These are phyloP conservation scores for Axinella damicornis DNA, from an alignment of 37 sponge, comb jelly and placozoan species.

Conservation along the genomic window DNA sequence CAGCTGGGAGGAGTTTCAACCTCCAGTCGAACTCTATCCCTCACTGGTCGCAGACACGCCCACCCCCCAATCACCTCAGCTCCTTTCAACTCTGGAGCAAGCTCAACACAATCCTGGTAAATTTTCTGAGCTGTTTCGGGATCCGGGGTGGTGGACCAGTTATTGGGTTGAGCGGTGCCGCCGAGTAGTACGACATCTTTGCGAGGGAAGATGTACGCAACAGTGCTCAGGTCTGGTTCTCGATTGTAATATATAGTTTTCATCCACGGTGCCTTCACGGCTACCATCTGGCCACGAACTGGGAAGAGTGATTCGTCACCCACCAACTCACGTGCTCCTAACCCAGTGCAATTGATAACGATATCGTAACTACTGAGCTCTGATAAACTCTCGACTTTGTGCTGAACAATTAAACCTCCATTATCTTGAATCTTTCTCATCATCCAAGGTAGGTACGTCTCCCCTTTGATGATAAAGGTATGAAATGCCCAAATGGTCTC, in stretches of 20 bases:
- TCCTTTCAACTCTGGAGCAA: constrained; percentile 21
- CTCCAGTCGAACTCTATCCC: constrained; percentile 41
- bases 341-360: constrained; percentile 69
- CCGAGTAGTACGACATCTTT: constrained; percentile 24
- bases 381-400: constrained; percentile 2
- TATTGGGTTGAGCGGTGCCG: not conserved
- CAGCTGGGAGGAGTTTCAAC: not conserved
- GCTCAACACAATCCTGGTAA: not conserved
- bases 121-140: not conserved
- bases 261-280: constrained; percentile 48
- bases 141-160: not conserved
- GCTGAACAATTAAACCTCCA: constrained; percentile 15
- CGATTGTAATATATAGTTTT: constrained; percentile 8
- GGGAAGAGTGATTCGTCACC: constrained; percentile 35
- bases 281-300: constrained; percentile 40
- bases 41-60: constrained; percentile 55
- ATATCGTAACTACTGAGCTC: constrained; percentile 33
- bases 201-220: constrained; percentile 28
- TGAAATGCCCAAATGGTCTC: not conserved
- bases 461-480: constrained; percentile 16
- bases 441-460: constrained; percentile 44
- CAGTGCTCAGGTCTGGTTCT: not conserved
- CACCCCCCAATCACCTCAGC: constrained; percentile 39
- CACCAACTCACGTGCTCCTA: constrained; percentile 45
- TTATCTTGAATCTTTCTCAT: not conserved